Evolutionary conservation across 2,113 vertebrate genomes (phyloP).

Genomic region (Rhipidura dahli): DNA sequence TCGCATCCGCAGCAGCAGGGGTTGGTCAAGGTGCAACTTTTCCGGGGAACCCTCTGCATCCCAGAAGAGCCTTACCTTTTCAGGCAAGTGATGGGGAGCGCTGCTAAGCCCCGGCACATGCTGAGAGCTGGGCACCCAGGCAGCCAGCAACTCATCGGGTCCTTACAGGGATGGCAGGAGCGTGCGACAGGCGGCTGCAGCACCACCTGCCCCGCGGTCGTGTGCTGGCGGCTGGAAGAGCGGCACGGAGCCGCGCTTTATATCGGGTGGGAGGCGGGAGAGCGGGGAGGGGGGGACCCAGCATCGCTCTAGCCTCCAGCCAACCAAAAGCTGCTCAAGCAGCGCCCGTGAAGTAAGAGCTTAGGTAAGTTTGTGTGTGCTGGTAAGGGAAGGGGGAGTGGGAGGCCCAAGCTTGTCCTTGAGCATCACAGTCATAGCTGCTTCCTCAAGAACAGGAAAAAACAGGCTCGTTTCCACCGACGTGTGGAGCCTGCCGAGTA

Average conservation of each 20-base stretch:
- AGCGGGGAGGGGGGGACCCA: not conserved
- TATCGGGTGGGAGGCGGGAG: slow-evolving; percentile 66
- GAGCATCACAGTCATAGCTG: not conserved
- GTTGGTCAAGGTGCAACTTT: not conserved
- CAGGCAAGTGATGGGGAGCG: slow-evolving; percentile 80
- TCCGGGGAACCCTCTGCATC: not conserved
- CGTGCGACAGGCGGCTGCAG: not conserved
- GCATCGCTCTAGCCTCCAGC: not conserved
- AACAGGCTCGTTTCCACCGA: not conserved
- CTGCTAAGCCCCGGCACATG: slow-evolving; percentile 84
- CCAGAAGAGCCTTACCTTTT: slow-evolving; percentile 81
- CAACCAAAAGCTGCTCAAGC: slow-evolving; percentile 27
- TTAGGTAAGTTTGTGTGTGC: slow-evolving; percentile 18
- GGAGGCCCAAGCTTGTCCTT: slow-evolving; percentile 49
- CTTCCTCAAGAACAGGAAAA: slow-evolving; percentile 15
- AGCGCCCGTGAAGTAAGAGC: not conserved
- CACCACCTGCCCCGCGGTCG: rapidly evolving
- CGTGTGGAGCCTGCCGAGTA: not conserved
- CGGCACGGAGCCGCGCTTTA: slow-evolving; percentile 46
- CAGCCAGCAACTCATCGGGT: slow-evolving; percentile 13
- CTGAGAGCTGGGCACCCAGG: slow-evolving; percentile 17
- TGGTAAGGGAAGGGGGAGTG: not conserved
- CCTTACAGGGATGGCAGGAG: not conserved
- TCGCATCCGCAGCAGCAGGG: not conserved
- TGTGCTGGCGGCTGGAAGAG: not conserved